Evolutionary conservation across 37 sponge, comb jelly and placozoan genomes (phyloP), one percentile per base, ranked within the genome.

Genomic region (Sycon ciliatum): DNA sequence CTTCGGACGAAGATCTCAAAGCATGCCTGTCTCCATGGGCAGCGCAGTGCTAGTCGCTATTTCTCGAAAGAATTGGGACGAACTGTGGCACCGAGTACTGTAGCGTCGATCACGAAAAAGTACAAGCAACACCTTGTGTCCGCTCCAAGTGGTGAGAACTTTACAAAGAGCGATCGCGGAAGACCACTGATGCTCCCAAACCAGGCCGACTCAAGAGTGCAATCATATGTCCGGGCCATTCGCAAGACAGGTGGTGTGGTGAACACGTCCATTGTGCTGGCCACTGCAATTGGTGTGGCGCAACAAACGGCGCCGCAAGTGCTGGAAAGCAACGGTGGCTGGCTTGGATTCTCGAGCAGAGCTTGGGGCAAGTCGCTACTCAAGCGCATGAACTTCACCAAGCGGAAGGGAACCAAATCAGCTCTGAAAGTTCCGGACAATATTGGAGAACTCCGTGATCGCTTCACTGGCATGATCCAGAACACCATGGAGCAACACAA

Each of bases 321-420:
- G 46, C 54, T 83, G 18, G 13, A 1, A 32, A 38, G 68, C 39
- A 65, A 67, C 39, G 76, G 76, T 38, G 85, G 80, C 34, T 34
- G 23, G 27, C n/a, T 84, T 20, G 46, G 32, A 1, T 20, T 82
- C 20, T 72, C 69, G 36, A n/a, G n/a, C n/a, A 69, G 49, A 42
- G 30, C 57, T 23, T 81, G 76, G 82, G 82, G 76, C 5, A 53
- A 69, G n/a, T 74, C 82, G 31, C 33, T 81, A 28, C 57, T 75
- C 1, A 32, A 35, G 0, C 35, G 82, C 0, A 81, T 75, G 76
- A 31, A 37, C 18, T 81, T 57, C 40, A 72, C 70, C 34, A 81
- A 81, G 46, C 28, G 81, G 31, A 69, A 61, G 31, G 72, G 71
- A 1, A 49, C n/a, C n/a, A n/a, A n/a, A n/a, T n/a, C n/a, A n/a